A percentile compares a stretch with the other conserved stretches of the same genome.
Evolutionary conservation across 2,888 invertebrate genomes (phyloP).

Genomic region (Mesorhabditis belari): DNA sequence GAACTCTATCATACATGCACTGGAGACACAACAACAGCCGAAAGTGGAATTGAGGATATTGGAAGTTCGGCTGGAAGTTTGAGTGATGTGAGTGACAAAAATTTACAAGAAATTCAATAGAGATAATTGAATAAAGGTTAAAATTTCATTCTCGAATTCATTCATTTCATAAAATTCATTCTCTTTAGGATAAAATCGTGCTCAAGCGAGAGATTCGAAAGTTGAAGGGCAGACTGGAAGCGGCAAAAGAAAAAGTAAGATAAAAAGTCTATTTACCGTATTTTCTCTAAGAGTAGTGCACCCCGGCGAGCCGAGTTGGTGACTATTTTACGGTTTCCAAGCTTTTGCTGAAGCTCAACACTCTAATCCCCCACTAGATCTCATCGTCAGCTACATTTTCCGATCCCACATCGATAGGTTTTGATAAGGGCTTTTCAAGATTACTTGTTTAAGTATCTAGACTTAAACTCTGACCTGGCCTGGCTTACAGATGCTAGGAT

Average conservation of each 20-base stretch:
- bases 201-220: constrained; percentile 15
- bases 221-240: constrained; percentile 16
- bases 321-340: no score
- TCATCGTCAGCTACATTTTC: no score
- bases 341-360: no score
- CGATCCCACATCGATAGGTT: no score
- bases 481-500: constrained; percentile 12
- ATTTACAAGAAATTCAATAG: no score
- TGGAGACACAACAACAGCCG: constrained; percentile 13
- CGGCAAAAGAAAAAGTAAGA: constrained; percentile 16
- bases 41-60: constrained; percentile 21
- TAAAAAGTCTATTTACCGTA: constrained; percentile 14
- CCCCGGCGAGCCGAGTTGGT: constrained; percentile 12
- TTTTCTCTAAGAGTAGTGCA: constrained; percentile 11
- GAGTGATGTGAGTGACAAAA: constrained; percentile 21
- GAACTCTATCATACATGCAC: constrained; percentile 13
- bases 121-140: no score
- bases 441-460: no score
- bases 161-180: constrained; percentile 6
- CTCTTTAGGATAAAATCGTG: constrained; percentile 13
- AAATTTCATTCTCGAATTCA: background rate
- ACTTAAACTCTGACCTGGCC: no score
- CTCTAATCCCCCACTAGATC: no score
- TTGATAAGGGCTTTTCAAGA: no score
- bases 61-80: constrained; percentile 20